A percentile compares a stretch with the other conserved stretches of the same genome.
phyloP scores from a whole-genome alignment of 2,797 vertebrate genomes.

The Garrulus glandarius region DNA sequence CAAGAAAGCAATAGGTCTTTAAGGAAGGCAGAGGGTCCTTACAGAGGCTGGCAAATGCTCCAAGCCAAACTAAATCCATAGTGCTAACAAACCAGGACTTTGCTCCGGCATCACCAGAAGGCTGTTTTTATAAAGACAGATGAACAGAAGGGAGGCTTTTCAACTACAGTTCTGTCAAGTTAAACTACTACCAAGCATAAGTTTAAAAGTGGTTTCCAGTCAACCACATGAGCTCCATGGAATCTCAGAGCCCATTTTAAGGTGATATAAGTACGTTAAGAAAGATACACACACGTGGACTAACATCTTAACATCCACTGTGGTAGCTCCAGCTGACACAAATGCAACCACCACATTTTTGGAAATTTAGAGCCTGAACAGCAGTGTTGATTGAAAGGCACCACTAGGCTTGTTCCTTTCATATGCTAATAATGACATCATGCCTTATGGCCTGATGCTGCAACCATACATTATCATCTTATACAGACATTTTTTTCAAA shows the following conservation, averaged over 20 bases:
- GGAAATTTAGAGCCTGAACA: background rate
- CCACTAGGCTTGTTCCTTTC: background rate
- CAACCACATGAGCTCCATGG: background rate
- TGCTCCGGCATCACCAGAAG: background rate
- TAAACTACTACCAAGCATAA: background rate
- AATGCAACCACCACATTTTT: background rate
- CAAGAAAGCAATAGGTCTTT: background rate
- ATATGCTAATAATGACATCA: slow-evolving; percentile 2
- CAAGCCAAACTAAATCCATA: background rate
- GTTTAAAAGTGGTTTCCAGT: background rate
- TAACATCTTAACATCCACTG: background rate
- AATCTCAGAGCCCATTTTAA: background rate
- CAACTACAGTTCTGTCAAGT: background rate
- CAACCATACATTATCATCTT: background rate
- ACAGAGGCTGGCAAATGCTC: background rate
- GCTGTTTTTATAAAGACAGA: background rate
- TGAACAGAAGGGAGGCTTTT: background rate
- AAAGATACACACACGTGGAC: accelerated
- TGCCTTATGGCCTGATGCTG: background rate
- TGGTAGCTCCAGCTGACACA: background rate
- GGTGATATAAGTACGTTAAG: background rate
- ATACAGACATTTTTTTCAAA: background rate
- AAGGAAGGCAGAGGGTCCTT: background rate
- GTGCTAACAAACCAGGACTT: background rate
- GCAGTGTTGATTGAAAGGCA: background rate